Evolutionary conservation across 1,140 invertebrate species (phyloP), one percentile per base, ranked within the genome.

Genomic region (Drosophila rhopaloa): DNA sequence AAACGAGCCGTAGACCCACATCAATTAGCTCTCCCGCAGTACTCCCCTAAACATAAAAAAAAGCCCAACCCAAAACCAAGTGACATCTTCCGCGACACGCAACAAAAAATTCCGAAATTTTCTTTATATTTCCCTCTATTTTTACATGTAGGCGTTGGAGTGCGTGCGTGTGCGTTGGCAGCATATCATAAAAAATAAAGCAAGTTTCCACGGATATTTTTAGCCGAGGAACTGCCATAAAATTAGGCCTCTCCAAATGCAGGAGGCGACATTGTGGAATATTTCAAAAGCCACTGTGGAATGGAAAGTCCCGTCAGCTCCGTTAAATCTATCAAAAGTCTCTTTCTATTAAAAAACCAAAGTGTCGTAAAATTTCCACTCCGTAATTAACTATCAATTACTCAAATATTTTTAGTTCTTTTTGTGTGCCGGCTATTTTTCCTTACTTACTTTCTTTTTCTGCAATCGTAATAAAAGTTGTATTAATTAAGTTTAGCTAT

Each of bases 21-120:
- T 88, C 83, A 88, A 89, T 88, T 88, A 88, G 77, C 84, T 83
- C 68, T 55, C 71, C 67, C 70, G 75, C 75, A 50, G 58, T 32
- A 6, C 29, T 70, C 24, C 47, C 46, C 5, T 4, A 38, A 37
- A 8, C n/a, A 19, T 6, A n/a, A 38, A 38, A 51, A 51, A 5
- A 4, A 54, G n/a, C 41, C 41, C n/a, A 58, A 46, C 29, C 43
- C 10, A 16, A 6, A 38, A n/a, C 40, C 41, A 11, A 54, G 57
- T 85, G 81, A 67, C 81, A 81, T 73, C 72, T 76, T 59, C 37
- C 37, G 51, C 55, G 41, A 76, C 58, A 80, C 41, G 60, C 50
- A 78, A 43, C 44, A 27, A 60, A 60, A 60, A 60, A 74, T 61
- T 61, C 43, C 2, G 59, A 81, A 78, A 71, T 67, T 76, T 75